phyloP scores from a whole-genome alignment of 1,140 invertebrate genomes.

The Drosophila ambigua region DNA sequence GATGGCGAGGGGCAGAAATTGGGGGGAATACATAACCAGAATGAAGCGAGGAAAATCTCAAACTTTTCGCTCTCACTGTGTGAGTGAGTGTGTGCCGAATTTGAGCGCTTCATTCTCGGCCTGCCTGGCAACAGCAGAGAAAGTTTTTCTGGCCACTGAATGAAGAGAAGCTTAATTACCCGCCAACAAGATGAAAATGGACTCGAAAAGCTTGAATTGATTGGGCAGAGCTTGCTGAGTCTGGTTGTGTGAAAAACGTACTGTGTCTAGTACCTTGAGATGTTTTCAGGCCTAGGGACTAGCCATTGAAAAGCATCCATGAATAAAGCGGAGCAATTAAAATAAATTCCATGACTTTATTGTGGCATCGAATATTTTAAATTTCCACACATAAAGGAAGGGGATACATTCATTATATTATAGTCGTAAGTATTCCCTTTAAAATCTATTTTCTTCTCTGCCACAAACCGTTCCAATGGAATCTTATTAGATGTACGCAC shows the following conservation, averaged over 20 bases:
- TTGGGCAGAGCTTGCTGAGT: not conserved
- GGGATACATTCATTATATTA: no score
- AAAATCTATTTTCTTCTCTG: no score
- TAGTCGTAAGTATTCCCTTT: no score
- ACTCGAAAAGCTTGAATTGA: conserved; percentile 13
- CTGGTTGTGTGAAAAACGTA: no score
- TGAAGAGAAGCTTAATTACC: conserved; percentile 44
- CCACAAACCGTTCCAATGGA: conserved; percentile 18
- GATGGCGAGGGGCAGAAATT: not conserved
- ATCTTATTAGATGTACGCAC: conserved; percentile 7
- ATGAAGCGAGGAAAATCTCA: conserved; percentile 50
- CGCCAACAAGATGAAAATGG: conserved; percentile 36
- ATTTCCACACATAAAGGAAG: no score
- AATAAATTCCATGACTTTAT: no score
- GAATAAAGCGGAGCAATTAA: no score
- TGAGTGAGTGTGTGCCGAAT: conserved; percentile 57
- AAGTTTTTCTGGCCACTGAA: conserved; percentile 41
- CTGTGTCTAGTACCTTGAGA: no score
- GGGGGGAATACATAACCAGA: conserved; percentile 32
- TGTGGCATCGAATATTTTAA: no score
- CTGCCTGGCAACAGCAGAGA: conserved; percentile 60
- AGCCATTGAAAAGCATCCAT: no score
- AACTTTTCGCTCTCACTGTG: conserved; percentile 25
- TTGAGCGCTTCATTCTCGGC: conserved; percentile 27
- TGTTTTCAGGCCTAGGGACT: no score